Base-by-base conservation (phyloP, 2,888 invertebrate genomes). In the Arctia plantaginis region DNA sequence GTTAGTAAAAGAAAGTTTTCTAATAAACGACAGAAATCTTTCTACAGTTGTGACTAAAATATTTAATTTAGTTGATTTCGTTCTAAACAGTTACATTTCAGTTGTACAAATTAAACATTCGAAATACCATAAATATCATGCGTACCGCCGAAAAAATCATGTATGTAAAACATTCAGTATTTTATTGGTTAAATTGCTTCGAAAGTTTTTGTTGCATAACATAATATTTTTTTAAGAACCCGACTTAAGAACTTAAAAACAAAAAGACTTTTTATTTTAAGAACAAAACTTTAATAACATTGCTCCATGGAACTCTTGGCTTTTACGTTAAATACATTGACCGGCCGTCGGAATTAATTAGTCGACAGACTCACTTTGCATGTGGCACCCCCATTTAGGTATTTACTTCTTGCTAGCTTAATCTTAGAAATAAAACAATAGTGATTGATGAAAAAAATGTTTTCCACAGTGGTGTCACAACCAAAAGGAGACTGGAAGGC, bases 401-500 rank as follows among this genome's bases (percentile, higher is more conserved):
- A 8, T 10, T 23, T 55, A 55, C 12, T 10, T 0, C 51, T 55
- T 51, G 7, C 1, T 30, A 62, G 62, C 18, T 15, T 18, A 30
- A 30, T 12, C 20, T 13, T 1, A 67, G 20, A 20, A 27, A 23
- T 12, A 41, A 13, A 13, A 30, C 15, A 51, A 27, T 27, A 35
- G 13, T 66, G 18, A 47, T 20, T 47, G 23, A 55, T n/a, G 51
- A 55, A 55, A 18, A 13, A 1, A 35, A 35, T 70, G 70, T 74
- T 27, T 65, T 66, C 20, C 69, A n/a, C 95, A 98, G 98, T 97
- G 92, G 97, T 98, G 44, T 96, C 98, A 20, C 97, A 97, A 86
- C 98, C 98, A 0, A 97, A 97, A 88, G 97, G 97, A 30, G 98
- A 98, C 83, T 98, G 98, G 98, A 97, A 97, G 88, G 97, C 98